Evolutionary conservation across 2,797 vertebrate genomes (phyloP).

Genomic region (Mus caroli): DNA sequence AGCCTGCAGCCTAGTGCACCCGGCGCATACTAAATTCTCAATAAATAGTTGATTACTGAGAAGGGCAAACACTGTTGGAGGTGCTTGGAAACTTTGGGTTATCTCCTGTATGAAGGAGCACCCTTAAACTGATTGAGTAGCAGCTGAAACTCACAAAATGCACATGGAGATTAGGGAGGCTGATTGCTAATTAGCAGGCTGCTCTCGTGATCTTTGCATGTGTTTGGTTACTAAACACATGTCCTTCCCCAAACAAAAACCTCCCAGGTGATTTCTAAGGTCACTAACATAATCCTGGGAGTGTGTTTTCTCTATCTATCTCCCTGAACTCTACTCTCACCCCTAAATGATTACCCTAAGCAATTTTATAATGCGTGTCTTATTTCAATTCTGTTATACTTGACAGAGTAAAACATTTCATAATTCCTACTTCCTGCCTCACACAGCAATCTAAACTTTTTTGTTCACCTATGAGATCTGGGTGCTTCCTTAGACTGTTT

Average conservation of each 20-base stretch:
- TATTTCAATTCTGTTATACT: not conserved
- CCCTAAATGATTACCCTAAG: not conserved
- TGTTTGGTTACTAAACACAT: conserved; percentile 57
- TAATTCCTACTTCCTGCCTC: conserved; percentile 50
- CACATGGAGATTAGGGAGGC: conserved; percentile 26
- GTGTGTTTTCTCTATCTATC: not conserved
- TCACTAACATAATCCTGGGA: not conserved
- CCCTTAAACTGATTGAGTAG: conserved; percentile 54
- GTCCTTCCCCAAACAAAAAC: not conserved
- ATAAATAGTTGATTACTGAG: conserved; percentile 23
- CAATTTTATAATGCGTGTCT: not conserved
- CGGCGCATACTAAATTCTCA: not conserved
- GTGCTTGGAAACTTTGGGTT: conserved; percentile 65
- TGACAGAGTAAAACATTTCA: conserved; percentile 18
- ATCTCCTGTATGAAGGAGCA: conserved; percentile 54
- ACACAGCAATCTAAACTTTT: conserved; percentile 19
- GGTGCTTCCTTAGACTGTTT: conserved; percentile 11
- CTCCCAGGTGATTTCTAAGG: conserved; percentile 31
- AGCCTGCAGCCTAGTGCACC: not conserved
- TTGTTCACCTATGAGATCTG: conserved; percentile 20
- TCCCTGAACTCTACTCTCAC: not conserved
- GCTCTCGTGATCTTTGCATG: conserved; percentile 3
- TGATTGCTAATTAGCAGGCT: conserved; percentile 46
- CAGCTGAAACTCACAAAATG: conserved; percentile 29
- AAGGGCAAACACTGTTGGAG: conserved; percentile 12